Percentiles rank a stretch among this genome's conserved stretches.
These are phyloP conservation scores for Telenomus remus DNA, from an alignment of 1,140 invertebrate genomes.

Conservation along the genomic window DNA sequence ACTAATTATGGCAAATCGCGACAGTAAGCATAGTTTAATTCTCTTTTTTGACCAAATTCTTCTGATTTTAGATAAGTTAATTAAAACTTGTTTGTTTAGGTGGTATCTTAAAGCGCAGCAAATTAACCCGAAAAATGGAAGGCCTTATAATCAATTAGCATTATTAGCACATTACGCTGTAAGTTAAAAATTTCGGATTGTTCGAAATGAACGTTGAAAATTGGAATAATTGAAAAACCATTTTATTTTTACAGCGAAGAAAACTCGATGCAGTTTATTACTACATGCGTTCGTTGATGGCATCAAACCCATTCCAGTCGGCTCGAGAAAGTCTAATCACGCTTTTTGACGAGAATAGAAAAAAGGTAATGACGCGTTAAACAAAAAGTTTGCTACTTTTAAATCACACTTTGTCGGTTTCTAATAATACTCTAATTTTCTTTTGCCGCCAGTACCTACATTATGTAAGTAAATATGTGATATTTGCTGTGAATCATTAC, in stretches of 20 bases:
- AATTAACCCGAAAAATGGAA: conserved; percentile 95
- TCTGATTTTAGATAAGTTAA: neutral
- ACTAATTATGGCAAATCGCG: conserved; percentile 90
- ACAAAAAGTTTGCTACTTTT: neutral
- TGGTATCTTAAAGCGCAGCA: conserved; percentile 96
- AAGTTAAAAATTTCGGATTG: conserved; percentile 71
- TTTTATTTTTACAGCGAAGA: conserved; percentile 81
- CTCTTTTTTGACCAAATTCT: neutral
- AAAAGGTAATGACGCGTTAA: conserved; percentile 82
- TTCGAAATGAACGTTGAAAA: conserved; percentile 1
- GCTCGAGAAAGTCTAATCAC: conserved; percentile 91
- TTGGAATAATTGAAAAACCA: neutral
- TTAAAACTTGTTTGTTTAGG: conserved; percentile 69
- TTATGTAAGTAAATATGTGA: conserved; percentile 78
- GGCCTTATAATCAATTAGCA: conserved; percentile 96
- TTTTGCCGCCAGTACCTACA: conserved; percentile 79
- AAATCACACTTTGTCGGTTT: conserved; percentile 42
- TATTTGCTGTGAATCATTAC: conserved; percentile 68
- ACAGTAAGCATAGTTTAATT: conserved; percentile 75
- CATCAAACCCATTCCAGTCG: conserved; percentile 93
- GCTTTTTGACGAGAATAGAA: conserved; percentile 94
- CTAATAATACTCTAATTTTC: conserved; percentile 71
- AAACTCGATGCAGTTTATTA: conserved; percentile 98
- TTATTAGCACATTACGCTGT: conserved; percentile 92
- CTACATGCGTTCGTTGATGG: conserved; percentile 95